Conservation (phyloP, 2,888 invertebrate species). For the Penaeus monodon region DNA sequence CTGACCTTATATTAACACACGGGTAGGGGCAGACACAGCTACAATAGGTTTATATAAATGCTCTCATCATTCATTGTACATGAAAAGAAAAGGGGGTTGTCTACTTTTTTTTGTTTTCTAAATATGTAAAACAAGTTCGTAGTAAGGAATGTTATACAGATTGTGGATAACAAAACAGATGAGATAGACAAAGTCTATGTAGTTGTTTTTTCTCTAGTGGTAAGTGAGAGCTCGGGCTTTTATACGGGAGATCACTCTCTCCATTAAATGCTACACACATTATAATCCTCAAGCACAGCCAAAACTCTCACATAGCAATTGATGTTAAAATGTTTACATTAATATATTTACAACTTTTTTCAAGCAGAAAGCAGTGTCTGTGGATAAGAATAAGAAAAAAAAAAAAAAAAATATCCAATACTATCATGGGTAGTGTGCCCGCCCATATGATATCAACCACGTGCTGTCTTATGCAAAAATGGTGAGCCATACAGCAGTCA, state of each 20-base stretch:
- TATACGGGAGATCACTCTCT: too few relatives aligned
- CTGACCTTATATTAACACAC: constrained; percentile 35
- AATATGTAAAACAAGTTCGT: background rate
- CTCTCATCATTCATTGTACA: background rate
- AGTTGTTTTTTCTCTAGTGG: too few relatives aligned
- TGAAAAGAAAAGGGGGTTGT: background rate
- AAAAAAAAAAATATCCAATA: background rate
- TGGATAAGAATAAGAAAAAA: background rate
- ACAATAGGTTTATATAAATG: constrained; percentile 7
- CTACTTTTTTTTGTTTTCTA: background rate
- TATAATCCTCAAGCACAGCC: constrained; percentile 16
- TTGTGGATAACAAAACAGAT: background rate
- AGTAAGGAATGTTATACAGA: too few relatives aligned
- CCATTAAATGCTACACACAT: background rate
- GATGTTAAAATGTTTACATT: constrained; percentile 20
- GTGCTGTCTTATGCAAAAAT: constrained; percentile 35
- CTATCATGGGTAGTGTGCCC: background rate
- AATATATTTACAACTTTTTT: constrained; percentile 35
- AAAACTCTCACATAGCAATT: constrained; percentile 27
- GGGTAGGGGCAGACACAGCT: constrained; percentile 16
- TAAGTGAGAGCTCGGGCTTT: too few relatives aligned
- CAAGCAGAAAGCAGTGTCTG: constrained; percentile 19
- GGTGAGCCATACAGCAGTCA: constrained; percentile 29
- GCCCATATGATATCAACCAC: constrained; percentile 7
- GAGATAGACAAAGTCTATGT: background rate